Evolutionary conservation across 2,113 vertebrate genomes (phyloP), one percentile per base, ranked within the genome.

Genomic region (Syngnathus typhle): DNA sequence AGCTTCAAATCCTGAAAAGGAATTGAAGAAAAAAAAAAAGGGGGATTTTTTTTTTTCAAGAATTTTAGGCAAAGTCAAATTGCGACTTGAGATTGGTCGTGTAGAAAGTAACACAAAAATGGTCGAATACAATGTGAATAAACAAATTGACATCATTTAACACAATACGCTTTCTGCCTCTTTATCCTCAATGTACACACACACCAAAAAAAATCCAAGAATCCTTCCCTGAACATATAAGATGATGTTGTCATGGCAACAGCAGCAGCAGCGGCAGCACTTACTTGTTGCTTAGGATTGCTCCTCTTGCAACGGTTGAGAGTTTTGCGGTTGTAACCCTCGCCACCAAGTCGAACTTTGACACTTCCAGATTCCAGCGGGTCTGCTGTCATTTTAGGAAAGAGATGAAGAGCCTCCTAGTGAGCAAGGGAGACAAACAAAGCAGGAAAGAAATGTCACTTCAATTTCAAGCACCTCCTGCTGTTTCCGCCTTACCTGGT

Each of bases 311-410:
- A 86, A 41, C 92, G 89, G 90, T 91, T 94, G 75, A 95, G 91
- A 0, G 93, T 95, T 87, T 95, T 94, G 39, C 94, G 91, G 84
- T 94, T 95, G 80, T 95, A 95, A 21, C 91, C 90, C 37, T 94
- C 92, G n/a, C 94, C 94, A 0, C 91, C 85, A 0, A 93, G 90
- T 51, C 90, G 90, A 70, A 94, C 87, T 75, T 83, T 90, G 71
- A 94, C 91, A 0, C 88, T 83, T 54, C 84, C 87, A 7, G 90
- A 88, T 5, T 93, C 93, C 73, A 90, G 74, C 0, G 87, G 79
- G 38, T 90, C 91, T 1, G 86, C 88, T 0, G 86, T 87, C 69
- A 94, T 87, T 83, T 93, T 92, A 19, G 93, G 93, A 71, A 92
- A 94, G 2, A 89, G 85, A 54, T 94, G 92, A 68, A 94, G 85